Evolutionary conservation across 53 echinoderm and acorn worm species (phyloP), one percentile per base, ranked within the genome.

Genomic region (Apostichopus leukothele): DNA sequence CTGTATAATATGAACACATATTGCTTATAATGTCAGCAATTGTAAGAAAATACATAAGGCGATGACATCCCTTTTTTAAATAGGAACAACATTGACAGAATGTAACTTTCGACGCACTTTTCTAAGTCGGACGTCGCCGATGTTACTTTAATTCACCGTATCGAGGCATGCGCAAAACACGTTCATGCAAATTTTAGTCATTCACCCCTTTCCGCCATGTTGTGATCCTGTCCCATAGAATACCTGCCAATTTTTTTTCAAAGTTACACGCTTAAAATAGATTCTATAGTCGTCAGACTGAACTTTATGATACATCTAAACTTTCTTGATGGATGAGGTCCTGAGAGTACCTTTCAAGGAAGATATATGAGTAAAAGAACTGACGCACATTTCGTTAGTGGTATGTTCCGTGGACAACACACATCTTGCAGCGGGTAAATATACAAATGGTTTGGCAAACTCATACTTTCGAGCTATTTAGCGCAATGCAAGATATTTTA

Each of bases 151-250:
- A 50, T 55, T 20, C 21, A 1, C n/a, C 11, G 5, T 21, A 81
- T 5, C 22, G 6, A 55, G 18, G 18, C 81, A 54, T 81, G 81
- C 81, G 81, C 81, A 81, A 5, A 57, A 81, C 57, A 21, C 18
- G 52, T 52, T 5, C 59, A 81, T 81, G 81, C 53, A 81, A 81
- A 81, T 81, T 81, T 81, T 81, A 1, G 22, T 55, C n/a, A 20
- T 54, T 81, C 59, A 54, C 54, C 81, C 81, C 81, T 21, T 81
- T 81, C 81, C 81, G 81, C 81, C 81, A 81, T 81, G 81, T 81
- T 81, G 81, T 51, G 81, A 81, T 52, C 81, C 81, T 81, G 54
- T 81, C 9, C n/a, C 81, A 59, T 23, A 55, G 59, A 23, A 59
- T 52, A 11, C 55, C 20, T 18, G 16, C 55, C 53, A 52, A 10